Base-by-base conservation (phyloP, 2,888 invertebrate species). In the Hypena proboscidalis region DNA sequence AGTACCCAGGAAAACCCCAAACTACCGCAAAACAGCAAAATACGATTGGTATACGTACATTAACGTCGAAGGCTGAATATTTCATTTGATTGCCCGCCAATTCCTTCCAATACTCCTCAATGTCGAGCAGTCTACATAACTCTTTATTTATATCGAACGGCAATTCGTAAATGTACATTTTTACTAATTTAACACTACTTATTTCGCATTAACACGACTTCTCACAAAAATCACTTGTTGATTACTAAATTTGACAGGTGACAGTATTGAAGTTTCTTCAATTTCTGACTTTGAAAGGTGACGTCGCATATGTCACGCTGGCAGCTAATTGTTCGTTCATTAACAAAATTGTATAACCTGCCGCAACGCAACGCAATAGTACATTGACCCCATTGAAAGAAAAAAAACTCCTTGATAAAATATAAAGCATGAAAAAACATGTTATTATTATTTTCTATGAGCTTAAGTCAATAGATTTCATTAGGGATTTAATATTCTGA, bases 51-150 rank as follows among this genome's bases (percentile, higher is more conserved):
- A 30, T 54, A 82, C 88, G 85, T 77, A 92, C 92, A 58, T 92
- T 91, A 17, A 95, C 89, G 15, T 92, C 92, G 35, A 88, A 85
- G 1, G 92, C 86, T 45, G 93, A 92, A 69, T 94, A 95, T 42
- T 93, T 88, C 94, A 96, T 96, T 46, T 90, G 80, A 44, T 86
- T 85, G 43, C 92, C 92, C 17, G 94, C 97, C 48, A 98, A 83
- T 67, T 95, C 94, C 72, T 94, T 94, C 97, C 97, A 98, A 63
- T 93, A 92, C 59, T 95, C 93, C 70, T 95, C 93, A 55, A 94
- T 92, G 74, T 98, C 97, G 36, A 98, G 87, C 57, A 97, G 92
- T 58, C 93, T 91, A 71, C 96, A 97, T 23, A 98, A 73, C 64
- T 95, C 93, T 47, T 92, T 92, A 44, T 95, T 92, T 64, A 94